Evolutionary conservation across 1,140 invertebrate genomes (phyloP).

Genomic region (Asobara japonica): DNA sequence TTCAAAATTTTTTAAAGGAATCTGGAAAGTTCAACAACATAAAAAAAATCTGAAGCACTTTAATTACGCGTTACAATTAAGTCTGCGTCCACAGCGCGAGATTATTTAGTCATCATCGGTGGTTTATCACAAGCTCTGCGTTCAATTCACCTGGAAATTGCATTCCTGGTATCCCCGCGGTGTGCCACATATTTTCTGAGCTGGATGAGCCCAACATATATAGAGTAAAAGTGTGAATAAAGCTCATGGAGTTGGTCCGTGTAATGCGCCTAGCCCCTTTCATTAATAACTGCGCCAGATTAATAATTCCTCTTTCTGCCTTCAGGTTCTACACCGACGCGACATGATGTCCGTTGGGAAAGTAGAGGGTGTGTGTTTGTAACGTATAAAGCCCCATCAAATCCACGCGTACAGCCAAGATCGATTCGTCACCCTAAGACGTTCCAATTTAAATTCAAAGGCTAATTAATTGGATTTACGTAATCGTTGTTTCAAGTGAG

Average conservation of each 20-base stretch:
- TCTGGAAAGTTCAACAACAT: too few species aligned
- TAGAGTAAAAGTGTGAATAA: slow-evolving; percentile 1
- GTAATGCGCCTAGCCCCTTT: slow-evolving; percentile 12
- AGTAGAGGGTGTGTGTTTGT: not conserved
- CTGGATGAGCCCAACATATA: not conserved
- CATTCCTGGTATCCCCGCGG: not conserved
- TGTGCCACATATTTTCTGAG: not conserved
- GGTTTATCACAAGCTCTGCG: not conserved
- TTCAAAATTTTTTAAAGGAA: too few species aligned
- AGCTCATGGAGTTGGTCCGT: not conserved
- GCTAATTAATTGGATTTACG: slow-evolving; percentile 4
- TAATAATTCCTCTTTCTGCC: slow-evolving; percentile 10
- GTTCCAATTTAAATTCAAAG: slow-evolving; percentile 14
- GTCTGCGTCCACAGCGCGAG: not conserved
- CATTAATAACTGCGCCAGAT: slow-evolving; percentile 14
- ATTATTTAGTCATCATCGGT: not conserved
- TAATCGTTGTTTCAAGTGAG: slow-evolving; percentile 1
- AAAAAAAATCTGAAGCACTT: not conserved
- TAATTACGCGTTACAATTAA: not conserved
- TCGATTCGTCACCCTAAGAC: slow-evolving; percentile 12
- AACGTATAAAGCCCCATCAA: not conserved
- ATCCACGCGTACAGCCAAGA: not conserved
- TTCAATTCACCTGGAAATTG: not conserved
- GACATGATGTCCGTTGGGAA: not conserved
- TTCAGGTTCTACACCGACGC: not conserved